phyloP scores from a whole-genome alignment of 2,888 invertebrate genomes.

The Busseola fusca region DNA sequence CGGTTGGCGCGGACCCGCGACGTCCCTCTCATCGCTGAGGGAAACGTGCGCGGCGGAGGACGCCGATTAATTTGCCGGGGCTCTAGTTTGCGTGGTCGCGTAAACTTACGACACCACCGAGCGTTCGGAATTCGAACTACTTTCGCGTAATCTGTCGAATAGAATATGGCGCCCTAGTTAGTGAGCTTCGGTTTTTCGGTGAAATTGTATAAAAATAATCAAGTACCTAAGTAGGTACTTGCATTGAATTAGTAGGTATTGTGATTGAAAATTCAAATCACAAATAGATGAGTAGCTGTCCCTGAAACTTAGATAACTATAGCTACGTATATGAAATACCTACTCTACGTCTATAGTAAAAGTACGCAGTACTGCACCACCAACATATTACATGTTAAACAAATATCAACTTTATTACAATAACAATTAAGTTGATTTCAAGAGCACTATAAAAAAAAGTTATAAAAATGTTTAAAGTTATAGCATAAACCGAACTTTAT shows the following conservation, averaged over 20 bases:
- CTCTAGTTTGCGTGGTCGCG: constrained; percentile 72
- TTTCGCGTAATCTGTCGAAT: constrained; percentile 87
- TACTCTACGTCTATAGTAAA: too few relatives aligned
- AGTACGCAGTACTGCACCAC: too few relatives aligned
- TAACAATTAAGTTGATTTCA: too few relatives aligned
- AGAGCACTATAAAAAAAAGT: too few relatives aligned
- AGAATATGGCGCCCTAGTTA: constrained; percentile 81
- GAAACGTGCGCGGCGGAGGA: constrained; percentile 57
- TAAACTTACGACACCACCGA: constrained; percentile 84
- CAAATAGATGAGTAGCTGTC: not conserved
- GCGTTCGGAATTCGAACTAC: constrained; percentile 87
- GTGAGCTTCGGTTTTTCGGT: constrained; percentile 55
- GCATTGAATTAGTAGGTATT: not conserved
- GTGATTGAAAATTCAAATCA: not conserved
- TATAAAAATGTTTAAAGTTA: too few relatives aligned
- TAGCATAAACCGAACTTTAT: too few relatives aligned
- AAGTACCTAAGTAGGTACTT: not conserved
- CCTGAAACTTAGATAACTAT: not conserved
- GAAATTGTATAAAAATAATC: constrained; percentile 44
- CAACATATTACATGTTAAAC: too few relatives aligned
- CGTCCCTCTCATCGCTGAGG: constrained; percentile 65
- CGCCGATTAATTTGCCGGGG: constrained; percentile 73
- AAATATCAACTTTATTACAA: too few relatives aligned
- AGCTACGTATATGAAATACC: too few relatives aligned
- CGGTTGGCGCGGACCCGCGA: constrained; percentile 72